These are phyloP conservation scores for Timema cristinae DNA, from an alignment of 2,888 invertebrate species.

Conservation along the genomic window DNA sequence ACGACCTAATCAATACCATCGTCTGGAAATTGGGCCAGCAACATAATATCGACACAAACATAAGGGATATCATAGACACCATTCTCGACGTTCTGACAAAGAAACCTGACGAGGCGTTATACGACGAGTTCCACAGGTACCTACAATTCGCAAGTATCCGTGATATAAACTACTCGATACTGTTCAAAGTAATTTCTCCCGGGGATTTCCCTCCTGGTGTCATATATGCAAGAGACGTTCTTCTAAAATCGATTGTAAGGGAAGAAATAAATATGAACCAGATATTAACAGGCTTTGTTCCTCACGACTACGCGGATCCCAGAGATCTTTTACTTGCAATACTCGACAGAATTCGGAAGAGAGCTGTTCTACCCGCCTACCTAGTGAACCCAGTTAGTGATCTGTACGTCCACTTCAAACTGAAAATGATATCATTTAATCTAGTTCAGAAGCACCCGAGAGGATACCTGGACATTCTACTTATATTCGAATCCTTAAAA, in stretches of 20 bases:
- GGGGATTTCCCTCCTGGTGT: conserved; percentile 11
- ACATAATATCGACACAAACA: too few relatives aligned
- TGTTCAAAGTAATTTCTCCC: not conserved
- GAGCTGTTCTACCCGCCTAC: conserved; percentile 4
- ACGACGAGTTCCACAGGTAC: too few relatives aligned
- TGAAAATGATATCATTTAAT: not conserved
- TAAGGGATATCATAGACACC: too few relatives aligned
- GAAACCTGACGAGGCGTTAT: too few relatives aligned
- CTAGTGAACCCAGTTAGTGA: conserved; percentile 1
- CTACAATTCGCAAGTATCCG: too few relatives aligned
- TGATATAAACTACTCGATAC: too few relatives aligned
- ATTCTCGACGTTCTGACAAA: too few relatives aligned
- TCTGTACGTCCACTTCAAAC: not conserved
- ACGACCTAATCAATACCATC: too few relatives aligned
- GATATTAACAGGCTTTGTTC: not conserved
- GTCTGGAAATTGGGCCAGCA: too few relatives aligned
- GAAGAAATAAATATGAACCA: not conserved
- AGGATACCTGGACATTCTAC: not conserved
- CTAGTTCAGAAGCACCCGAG: not conserved
- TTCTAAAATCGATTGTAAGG: not conserved
- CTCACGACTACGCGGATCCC: conserved; percentile 1
- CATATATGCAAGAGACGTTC: not conserved
- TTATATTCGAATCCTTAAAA: conserved; percentile 3
- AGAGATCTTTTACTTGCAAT: not conserved
- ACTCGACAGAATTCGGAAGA: not conserved